Conservation (phyloP, 2,888 invertebrate species). For the Rapana venosa region DNA sequence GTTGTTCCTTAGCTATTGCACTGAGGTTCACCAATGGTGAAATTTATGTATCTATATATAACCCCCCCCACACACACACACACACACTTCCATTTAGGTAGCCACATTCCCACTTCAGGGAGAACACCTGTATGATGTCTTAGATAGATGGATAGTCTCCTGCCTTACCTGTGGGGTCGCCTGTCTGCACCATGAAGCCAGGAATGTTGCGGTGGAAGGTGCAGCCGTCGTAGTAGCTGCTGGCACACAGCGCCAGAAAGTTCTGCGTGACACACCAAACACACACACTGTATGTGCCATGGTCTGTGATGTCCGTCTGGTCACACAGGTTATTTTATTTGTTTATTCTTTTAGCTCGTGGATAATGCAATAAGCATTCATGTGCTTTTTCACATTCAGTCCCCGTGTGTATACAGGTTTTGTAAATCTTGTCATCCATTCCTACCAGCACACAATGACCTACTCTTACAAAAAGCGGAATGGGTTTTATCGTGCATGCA, state of each 20-base stretch:
- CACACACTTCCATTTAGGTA: too few relatives aligned
- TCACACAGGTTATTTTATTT: too few relatives aligned
- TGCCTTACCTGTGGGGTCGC: slow-evolving; percentile 84
- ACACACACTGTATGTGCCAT: background rate
- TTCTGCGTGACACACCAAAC: slow-evolving; percentile 83
- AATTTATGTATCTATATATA: too few relatives aligned
- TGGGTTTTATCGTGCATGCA: too few relatives aligned
- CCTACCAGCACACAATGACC: too few relatives aligned
- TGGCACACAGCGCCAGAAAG: slow-evolving; percentile 96
- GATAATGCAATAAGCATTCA: background rate
- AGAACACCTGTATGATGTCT: background rate
- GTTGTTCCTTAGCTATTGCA: too few relatives aligned
- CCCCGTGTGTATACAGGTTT: background rate
- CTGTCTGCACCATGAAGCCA: slow-evolving; percentile 88
- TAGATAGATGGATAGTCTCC: background rate
- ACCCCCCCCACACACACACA: too few relatives aligned
- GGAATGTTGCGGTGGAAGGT: slow-evolving; percentile 89
- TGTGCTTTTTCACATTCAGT: background rate
- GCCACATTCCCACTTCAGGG: background rate
- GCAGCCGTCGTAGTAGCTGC: slow-evolving; percentile 91
- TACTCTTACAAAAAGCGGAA: too few relatives aligned
- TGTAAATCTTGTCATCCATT: background rate
- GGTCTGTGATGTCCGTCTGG: background rate
- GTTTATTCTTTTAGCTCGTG: too few relatives aligned
- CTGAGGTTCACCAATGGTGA: too few relatives aligned